Conservation (phyloP, 30 jellyfish, hydroid and myxozoan genomes). For the Cassiopea xamachana region DNA sequence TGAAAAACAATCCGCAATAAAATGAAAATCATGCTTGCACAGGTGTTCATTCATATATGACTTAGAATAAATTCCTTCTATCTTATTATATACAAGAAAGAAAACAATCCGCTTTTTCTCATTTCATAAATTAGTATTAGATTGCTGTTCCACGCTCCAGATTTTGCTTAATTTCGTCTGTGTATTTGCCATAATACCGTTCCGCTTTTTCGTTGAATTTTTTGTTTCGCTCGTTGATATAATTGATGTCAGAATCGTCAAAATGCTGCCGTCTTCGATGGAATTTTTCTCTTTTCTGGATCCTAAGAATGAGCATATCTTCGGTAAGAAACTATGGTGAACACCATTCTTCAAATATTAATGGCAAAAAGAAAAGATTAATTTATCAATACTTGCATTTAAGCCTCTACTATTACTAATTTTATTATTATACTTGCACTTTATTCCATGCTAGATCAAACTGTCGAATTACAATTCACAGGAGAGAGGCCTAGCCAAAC, state of each 20-base stretch:
- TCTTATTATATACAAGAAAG: not conserved
- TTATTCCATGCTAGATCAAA: no score
- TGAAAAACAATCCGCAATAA: no score
- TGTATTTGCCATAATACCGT: slow-evolving; percentile 94
- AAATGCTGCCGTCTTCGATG: slow-evolving; percentile 96
- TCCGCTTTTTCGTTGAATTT: slow-evolving; percentile 96
- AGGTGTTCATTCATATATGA: no score
- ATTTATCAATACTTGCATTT: no score
- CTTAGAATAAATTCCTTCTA: not conserved
- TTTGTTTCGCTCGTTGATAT: slow-evolving; percentile 94
- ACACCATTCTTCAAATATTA: no score
- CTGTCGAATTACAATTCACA: no score
- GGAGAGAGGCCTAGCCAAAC: no score
- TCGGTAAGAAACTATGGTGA: not conserved
- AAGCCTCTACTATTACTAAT: no score
- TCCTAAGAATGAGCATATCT: slow-evolving; percentile 45
- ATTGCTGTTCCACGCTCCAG: slow-evolving; percentile 99
- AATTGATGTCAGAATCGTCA: slow-evolving; percentile 97
- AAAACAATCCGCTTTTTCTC: not conserved
- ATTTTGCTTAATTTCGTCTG: slow-evolving; percentile 93
- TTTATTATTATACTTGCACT: no score
- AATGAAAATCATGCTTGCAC: no score
- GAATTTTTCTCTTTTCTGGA: slow-evolving; percentile 83
- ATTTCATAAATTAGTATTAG: not conserved
- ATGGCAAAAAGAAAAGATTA: no score